Base-by-base conservation (phyloP, 2,113 vertebrate genomes). In the Hirundichthys speculiger region DNA sequence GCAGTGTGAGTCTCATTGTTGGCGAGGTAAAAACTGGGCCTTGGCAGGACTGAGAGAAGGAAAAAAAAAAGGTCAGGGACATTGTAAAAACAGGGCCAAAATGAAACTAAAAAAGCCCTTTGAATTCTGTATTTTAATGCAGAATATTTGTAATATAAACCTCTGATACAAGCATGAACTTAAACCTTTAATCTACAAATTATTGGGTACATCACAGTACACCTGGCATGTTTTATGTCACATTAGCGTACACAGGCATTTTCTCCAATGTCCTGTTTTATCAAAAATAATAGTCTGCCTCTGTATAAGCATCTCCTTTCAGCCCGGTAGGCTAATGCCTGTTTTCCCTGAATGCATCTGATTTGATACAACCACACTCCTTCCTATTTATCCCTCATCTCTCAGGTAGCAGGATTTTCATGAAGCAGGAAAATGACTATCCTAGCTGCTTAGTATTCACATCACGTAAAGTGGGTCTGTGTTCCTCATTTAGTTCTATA, bases 401-500 rank as follows among this genome's bases (percentile, higher is more conserved):
- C 67, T 77, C 77, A 77, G 79, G 77, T 86, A 72, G 68, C 64
- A 66, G 66, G 57, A 70, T 84, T 86, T 81, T 70, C 68, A 73
- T 62, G 71, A 82, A 86, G 83, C 69, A 77, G 67, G 48, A 39
- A 75, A 81, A 77, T 65, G 73, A 82, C 71, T 72, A 73, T 61
- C 50, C 87, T 82, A 83, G 85, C 93, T 92, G 93, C 93, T 94
- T 94, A 92, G 90, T 94, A 96, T 95, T 94, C 94, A 91, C 88
- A 79, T 92, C 93, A 94, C 94, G 91, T 91, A 96, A 96, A 95
- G 93, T 94, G 94, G 92, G 92, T 93, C 92, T 95, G 87, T 94
- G 88, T 94, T 94, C 90, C 88, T 93, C 92, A 93, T 94, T 95
- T 93, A 94, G 89, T 87, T 89, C 89, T 89, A 78, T 92, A 93